Percentiles rank a stretch among this genome's conserved stretches.
phyloP scores from a whole-genome alignment of 2,113 vertebrate species.

The Oryzias curvinotus region DNA sequence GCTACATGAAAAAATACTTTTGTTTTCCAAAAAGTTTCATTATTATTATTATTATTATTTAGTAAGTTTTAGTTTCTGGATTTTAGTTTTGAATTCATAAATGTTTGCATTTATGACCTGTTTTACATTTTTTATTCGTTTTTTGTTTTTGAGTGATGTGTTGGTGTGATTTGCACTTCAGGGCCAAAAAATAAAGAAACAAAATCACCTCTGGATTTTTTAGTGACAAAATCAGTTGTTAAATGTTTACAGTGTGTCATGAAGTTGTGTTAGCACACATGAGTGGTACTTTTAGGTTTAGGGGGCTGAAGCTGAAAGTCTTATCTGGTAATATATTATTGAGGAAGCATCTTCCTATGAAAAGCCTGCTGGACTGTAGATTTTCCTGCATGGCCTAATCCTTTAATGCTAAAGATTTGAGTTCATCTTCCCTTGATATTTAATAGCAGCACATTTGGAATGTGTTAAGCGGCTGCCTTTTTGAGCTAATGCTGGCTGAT shows the following conservation, averaged over 20 bases:
- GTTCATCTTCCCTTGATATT: conserved; percentile 40
- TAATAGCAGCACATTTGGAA: conserved; percentile 17
- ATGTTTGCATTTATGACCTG: too few relatives aligned
- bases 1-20: too few relatives aligned
- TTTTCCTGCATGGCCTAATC: conserved; percentile 47
- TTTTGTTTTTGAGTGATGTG: too few relatives aligned
- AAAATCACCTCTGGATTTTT: too few relatives aligned
- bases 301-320: conserved; percentile 12
- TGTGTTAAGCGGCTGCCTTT: conserved; percentile 8
- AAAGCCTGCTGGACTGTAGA: conserved; percentile 21
- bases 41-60: too few relatives aligned
- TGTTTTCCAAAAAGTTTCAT: too few relatives aligned
- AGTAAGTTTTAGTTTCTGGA: too few relatives aligned
- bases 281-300: conserved; percentile 31
- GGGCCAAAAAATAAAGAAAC: too few relatives aligned
- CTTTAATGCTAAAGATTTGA: conserved; percentile 34
- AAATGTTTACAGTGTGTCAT: conserved; percentile 14
- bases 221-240: not conserved
- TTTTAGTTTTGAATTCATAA: too few relatives aligned
- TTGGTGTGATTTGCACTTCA: too few relatives aligned
- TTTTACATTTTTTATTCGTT: too few relatives aligned
- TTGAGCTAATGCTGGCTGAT: not conserved
- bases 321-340: conserved; percentile 21
- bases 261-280: conserved; percentile 12
- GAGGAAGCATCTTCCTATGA: conserved; percentile 21